Percentiles rank a stretch among this genome's conserved stretches.
Evolutionary conservation across 1,140 invertebrate genomes (phyloP).

Genomic region (Goniozus legneri): DNA sequence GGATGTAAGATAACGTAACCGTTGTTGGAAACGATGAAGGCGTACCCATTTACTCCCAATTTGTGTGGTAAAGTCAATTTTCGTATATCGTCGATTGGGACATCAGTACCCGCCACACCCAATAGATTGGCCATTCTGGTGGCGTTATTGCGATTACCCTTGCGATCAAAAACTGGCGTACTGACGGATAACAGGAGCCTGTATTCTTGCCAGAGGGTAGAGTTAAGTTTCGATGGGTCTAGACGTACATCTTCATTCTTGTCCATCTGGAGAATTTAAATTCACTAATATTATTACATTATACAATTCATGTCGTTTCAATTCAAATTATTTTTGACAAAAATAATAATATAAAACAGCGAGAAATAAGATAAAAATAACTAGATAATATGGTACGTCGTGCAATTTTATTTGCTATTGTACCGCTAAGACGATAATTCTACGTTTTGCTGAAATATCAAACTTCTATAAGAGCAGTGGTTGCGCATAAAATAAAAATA

Average conservation of each 20-base stretch:
- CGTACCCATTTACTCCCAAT: slow-evolving; percentile 93
- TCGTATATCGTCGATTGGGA: slow-evolving; percentile 86
- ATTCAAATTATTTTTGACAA: too few species aligned
- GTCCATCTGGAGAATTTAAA: slow-evolving; percentile 18
- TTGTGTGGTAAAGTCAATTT: slow-evolving; percentile 82
- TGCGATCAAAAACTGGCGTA: slow-evolving; percentile 79
- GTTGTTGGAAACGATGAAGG: slow-evolving; percentile 94
- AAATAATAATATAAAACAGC: too few species aligned
- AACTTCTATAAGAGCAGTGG: too few species aligned
- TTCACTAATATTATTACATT: too few species aligned
- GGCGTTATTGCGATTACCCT: slow-evolving; percentile 58
- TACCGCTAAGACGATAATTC: too few species aligned
- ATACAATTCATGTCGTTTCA: too few species aligned
- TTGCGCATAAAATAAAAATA: too few species aligned
- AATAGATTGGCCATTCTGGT: slow-evolving; percentile 71
- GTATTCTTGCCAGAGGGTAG: slow-evolving; percentile 39
- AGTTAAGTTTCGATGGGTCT: slow-evolving; percentile 24
- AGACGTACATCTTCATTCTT: slow-evolving; percentile 26
- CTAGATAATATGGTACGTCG: too few species aligned
- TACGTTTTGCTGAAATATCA: too few species aligned
- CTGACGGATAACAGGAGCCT: slow-evolving; percentile 79
- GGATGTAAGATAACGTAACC: slow-evolving; percentile 87
- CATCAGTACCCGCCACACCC: slow-evolving; percentile 90
- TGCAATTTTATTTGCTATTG: too few species aligned
- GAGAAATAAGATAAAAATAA: too few species aligned